A percentile compares a stretch with the other conserved stretches of the same genome.
phyloP scores from a whole-genome alignment of 2,113 vertebrate species.

The Sinocyclocheilus grahami region DNA sequence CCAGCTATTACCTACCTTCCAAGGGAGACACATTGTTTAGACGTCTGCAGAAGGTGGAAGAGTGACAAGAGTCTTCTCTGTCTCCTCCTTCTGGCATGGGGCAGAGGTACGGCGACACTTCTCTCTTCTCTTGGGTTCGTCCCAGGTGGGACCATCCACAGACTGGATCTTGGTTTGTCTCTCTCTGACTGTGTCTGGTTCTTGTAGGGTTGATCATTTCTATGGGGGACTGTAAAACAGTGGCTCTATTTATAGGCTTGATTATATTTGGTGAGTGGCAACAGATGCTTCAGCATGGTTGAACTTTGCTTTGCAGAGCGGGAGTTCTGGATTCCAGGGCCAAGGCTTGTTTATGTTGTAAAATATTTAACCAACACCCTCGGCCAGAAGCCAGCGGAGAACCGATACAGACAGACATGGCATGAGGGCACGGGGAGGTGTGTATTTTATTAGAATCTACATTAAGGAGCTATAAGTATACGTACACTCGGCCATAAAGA shows the following conservation, averaged over 20 bases:
- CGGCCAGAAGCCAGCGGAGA: background rate
- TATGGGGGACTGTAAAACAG: constrained; percentile 46
- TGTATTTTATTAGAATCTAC: background rate
- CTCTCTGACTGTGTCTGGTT: constrained; percentile 6
- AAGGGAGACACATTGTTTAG: constrained; percentile 69
- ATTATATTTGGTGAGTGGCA: constrained; percentile 57
- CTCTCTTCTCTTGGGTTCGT: background rate
- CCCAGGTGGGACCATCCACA: background rate
- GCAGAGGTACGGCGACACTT: constrained; percentile 18
- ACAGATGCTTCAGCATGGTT: constrained; percentile 47
- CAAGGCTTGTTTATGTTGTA: constrained; percentile 40
- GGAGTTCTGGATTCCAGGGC: constrained; percentile 32
- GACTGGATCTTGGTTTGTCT: background rate
- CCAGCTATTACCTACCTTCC: constrained; percentile 67
- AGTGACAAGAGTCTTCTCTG: constrained; percentile 22
- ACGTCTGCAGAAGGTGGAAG: background rate
- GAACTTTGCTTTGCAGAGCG: constrained; percentile 53
- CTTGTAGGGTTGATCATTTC: constrained; percentile 43
- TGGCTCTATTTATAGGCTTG: constrained; percentile 59
- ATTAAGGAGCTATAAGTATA: background rate
- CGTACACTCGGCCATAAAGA: background rate
- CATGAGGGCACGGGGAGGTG: background rate
- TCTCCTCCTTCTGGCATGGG: constrained; percentile 9
- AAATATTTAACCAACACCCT: constrained; percentile 34
- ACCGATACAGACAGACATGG: background rate